Evolutionary conservation across 2,113 vertebrate species (phyloP).

Genomic region (Isurus oxyrinchus): DNA sequence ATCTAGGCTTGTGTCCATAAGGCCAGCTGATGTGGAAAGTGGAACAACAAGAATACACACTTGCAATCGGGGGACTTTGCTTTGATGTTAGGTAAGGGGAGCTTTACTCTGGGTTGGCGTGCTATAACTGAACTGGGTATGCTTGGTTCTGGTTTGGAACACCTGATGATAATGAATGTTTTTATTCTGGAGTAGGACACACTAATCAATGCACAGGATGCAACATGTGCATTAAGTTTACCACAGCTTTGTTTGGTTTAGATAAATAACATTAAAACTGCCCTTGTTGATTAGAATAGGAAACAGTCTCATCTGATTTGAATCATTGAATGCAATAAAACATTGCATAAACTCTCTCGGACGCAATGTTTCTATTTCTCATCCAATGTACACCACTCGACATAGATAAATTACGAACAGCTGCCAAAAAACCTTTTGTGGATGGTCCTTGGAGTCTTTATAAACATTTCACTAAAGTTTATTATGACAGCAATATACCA

Average conservation of each 20-base stretch:
- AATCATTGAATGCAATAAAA: neutral
- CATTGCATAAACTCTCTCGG: neutral
- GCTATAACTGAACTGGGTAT: neutral
- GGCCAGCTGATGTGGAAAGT: neutral
- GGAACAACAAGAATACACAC: neutral
- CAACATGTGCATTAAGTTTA: neutral
- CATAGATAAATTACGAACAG: slow-evolving; percentile 4
- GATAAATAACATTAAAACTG: neutral
- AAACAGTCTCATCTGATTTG: neutral
- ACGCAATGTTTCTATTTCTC: neutral
- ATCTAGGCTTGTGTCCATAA: neutral
- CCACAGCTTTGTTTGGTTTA: neutral
- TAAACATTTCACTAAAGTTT: neutral
- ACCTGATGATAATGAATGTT: neutral
- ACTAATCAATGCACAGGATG: neutral
- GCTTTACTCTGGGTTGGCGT: neutral
- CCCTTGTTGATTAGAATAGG: neutral
- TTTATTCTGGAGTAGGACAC: neutral
- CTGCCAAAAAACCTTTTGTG: neutral
- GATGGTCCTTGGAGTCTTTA: neutral
- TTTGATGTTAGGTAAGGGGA: neutral
- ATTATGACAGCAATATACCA: neutral
- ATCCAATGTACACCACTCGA: neutral
- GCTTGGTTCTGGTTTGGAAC: neutral
- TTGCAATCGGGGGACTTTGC: neutral